phyloP scores from a whole-genome alignment of 2,113 vertebrate species.

The Sitta europaea region DNA sequence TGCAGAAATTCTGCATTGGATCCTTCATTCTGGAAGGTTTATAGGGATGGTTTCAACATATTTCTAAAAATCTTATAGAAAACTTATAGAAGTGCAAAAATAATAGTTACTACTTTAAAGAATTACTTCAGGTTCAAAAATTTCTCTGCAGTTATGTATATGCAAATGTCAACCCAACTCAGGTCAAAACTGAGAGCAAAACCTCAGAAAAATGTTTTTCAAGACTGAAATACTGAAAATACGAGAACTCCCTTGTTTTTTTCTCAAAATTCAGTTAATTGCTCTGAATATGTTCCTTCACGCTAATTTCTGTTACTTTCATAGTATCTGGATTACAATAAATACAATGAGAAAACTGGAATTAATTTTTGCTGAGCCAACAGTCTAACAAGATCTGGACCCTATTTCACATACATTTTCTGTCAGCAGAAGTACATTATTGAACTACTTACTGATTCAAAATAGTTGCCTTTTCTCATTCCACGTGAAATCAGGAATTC shows the following conservation, averaged over 20 bases:
- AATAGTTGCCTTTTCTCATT: not conserved
- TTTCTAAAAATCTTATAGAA: too few relatives aligned
- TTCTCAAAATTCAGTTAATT: not conserved
- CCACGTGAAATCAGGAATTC: not conserved
- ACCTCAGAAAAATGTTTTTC: not conserved
- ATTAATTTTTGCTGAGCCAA: not conserved
- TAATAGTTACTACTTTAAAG: not conserved
- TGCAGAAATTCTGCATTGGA: not conserved
- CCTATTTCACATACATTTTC: not conserved
- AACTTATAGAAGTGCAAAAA: not conserved
- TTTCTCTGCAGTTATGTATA: not conserved
- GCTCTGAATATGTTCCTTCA: not conserved
- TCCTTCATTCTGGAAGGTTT: not conserved
- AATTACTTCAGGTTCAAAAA: not conserved
- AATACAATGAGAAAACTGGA: not conserved
- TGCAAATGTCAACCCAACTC: not conserved
- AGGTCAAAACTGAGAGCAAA: not conserved
- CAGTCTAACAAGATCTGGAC: not conserved
- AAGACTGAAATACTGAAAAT: not conserved
- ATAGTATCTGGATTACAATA: not conserved
- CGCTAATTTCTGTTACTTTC: not conserved
- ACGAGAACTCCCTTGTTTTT: not conserved
- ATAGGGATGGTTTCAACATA: not conserved
- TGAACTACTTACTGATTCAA: not conserved
- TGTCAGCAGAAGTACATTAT: not conserved